A percentile compares a stretch with the other conserved stretches of the same genome.
These are phyloP conservation scores for Candoia aspera DNA, from an alignment of 2,113 vertebrate species.

Conservation along the genomic window DNA sequence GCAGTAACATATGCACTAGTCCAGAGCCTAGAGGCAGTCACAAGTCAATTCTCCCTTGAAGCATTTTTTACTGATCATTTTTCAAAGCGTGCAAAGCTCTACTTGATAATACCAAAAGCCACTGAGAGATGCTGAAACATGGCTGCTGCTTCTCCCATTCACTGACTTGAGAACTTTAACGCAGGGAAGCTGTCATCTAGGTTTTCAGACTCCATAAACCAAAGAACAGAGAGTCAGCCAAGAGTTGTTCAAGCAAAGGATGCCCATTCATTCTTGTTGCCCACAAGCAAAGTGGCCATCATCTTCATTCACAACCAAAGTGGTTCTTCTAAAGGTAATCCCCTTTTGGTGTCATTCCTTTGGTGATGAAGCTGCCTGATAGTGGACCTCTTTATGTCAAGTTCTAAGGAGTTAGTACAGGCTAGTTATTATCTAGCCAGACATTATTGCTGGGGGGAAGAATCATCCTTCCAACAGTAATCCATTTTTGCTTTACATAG, in stretches of 20 bases:
- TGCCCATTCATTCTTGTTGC: neutral
- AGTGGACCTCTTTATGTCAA: neutral
- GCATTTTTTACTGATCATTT: neutral
- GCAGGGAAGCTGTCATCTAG: neutral
- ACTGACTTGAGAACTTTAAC: neutral
- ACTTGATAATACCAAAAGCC: neutral
- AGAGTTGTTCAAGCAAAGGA: neutral
- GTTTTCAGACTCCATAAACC: neutral
- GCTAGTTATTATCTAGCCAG: neutral
- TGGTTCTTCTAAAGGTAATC: neutral
- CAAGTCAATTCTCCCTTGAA: neutral
- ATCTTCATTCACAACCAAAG: neutral
- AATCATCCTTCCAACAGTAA: neutral
- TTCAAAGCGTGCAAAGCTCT: neutral
- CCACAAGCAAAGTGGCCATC: neutral
- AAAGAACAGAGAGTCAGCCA: neutral
- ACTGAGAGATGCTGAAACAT: neutral
- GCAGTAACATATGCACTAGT: too few relatives aligned
- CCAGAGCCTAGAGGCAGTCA: neutral
- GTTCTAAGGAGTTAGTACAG: neutral
- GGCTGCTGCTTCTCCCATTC: neutral
- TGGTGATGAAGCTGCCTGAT: neutral
- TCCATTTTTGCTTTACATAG: neutral
- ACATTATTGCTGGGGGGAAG: neutral
- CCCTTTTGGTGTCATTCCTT: neutral